These are phyloP conservation scores for Diarsia mendica DNA, from an alignment of 2,888 invertebrate species.

Conservation along the genomic window DNA sequence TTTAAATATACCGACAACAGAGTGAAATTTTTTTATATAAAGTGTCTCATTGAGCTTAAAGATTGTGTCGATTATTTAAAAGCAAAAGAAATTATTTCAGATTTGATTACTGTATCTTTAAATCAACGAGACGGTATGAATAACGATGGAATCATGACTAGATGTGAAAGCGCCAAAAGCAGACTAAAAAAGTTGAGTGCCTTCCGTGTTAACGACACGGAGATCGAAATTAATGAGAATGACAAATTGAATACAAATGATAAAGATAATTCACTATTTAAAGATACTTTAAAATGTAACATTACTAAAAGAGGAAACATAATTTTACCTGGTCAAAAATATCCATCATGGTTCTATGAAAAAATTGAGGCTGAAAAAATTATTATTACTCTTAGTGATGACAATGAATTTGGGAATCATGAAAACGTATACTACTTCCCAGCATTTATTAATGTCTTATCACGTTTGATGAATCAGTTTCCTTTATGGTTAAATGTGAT, in stretches of 20 bases:
- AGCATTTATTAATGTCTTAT: slow-evolving; percentile 33
- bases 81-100: slow-evolving; percentile 34
- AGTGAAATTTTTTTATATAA: too few relatives aligned
- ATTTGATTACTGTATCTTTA: slow-evolving; percentile 30
- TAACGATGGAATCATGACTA: slow-evolving; percentile 18
- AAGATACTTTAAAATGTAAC: slow-evolving; percentile 18
- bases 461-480: slow-evolving; percentile 33
- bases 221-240: slow-evolving; percentile 41
- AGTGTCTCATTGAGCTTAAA: slow-evolving; percentile 21
- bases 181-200: slow-evolving; percentile 25
- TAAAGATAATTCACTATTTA: slow-evolving; percentile 24
- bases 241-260: slow-evolving; percentile 37
- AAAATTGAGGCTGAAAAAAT: slow-evolving; percentile 33
- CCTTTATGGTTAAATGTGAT: slow-evolving; percentile 40
- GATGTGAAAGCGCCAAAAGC: slow-evolving; percentile 30
- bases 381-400: slow-evolving; percentile 31
- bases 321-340: slow-evolving; percentile 19
- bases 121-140: slow-evolving; percentile 30
- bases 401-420: slow-evolving; percentile 27
- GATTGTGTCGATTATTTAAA: slow-evolving; percentile 22
- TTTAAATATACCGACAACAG: too few relatives aligned
- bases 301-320: too few relatives aligned
- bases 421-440: slow-evolving; percentile 38
- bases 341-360: slow-evolving; percentile 14
- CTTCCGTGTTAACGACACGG: slow-evolving; percentile 24